Evolutionary conservation across 2,797 vertebrate species (phyloP), one percentile per base, ranked within the genome.

Genomic region (Fringilla coelebs): DNA sequence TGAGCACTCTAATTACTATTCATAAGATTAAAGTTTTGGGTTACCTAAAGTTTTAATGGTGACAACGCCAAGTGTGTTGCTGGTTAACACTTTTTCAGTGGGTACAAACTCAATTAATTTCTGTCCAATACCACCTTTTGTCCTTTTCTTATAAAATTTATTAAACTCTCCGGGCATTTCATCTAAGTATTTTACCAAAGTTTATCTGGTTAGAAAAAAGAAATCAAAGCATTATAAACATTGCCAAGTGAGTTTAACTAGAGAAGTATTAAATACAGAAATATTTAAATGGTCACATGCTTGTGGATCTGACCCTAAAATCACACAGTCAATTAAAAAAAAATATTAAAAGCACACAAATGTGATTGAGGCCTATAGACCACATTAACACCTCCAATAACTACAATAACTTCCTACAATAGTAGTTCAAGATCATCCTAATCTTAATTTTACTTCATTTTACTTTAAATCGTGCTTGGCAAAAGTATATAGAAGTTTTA

Each of bases 41-140:
- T 95, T 89, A 87, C 84, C 94, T 94, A 76, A 34, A 91, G 76
- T 89, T 89, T 90, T 92, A 88, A 84, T 75, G 15, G 73, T 92
- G 31, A 61, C 38, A 86, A 31, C 9, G 94, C 6, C 41, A 45
- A 90, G 19, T 84, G 6, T 83, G 83, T 76, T 85, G 46, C 52
- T 92, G 29, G 66, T 91, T 82, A 93, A 73, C 51, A 89, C 20
- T 38, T 91, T 90, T 84, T 93, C 45, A 40, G 21, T 74, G 41
- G 9, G 20, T 92, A 48, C 31, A 78, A 79, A 87, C 36, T 15
- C 25, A 96, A 21, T 65, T 11, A 40, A 71, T 68, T 94, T 94
- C 40, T 92, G 72, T 80, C 11, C 19, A 31, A 17, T 34, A 68
- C 2, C 8, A n/a, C 6, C 19, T 66, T 89, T 85, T 55, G 3